phyloP scores from a whole-genome alignment of 2,888 invertebrate genomes.

The Phania funesta region DNA sequence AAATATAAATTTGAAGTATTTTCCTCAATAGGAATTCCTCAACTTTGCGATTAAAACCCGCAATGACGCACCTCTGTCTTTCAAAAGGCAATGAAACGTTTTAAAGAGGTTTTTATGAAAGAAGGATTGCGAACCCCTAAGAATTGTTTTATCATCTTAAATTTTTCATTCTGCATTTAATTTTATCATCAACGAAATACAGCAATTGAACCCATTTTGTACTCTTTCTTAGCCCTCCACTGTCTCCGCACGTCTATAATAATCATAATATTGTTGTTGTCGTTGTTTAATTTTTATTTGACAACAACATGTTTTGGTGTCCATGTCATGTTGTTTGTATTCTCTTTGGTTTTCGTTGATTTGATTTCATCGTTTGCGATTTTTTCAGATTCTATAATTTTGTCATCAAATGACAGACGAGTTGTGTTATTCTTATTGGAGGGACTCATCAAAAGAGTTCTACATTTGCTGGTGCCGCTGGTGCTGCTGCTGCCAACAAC shows the following conservation, averaged over 20 bases:
- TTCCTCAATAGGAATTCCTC: no score
- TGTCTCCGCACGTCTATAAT: slow-evolving; percentile 10
- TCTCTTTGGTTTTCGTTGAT: slow-evolving; percentile 35
- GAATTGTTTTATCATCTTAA: no score
- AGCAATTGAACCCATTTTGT: background rate
- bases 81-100: no score
- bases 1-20: no score
- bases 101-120: no score
- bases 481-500: slow-evolving; percentile 46
- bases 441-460: slow-evolving; percentile 10
- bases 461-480: slow-evolving; percentile 9
- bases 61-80: no score
- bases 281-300: slow-evolving; percentile 62
- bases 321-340: slow-evolving; percentile 63
- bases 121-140: no score
- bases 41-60: no score
- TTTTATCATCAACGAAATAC: no score
- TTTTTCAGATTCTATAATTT: slow-evolving; percentile 40
- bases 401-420: slow-evolving; percentile 47
- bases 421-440: slow-evolving; percentile 7
- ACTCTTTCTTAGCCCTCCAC: background rate
- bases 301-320: slow-evolving; percentile 68
- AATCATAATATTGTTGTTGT: slow-evolving; percentile 63
- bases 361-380: slow-evolving; percentile 22
- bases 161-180: no score